Conservation (phyloP, 92 coral and sea anemone species). For the Bergia puertoricense region DNA sequence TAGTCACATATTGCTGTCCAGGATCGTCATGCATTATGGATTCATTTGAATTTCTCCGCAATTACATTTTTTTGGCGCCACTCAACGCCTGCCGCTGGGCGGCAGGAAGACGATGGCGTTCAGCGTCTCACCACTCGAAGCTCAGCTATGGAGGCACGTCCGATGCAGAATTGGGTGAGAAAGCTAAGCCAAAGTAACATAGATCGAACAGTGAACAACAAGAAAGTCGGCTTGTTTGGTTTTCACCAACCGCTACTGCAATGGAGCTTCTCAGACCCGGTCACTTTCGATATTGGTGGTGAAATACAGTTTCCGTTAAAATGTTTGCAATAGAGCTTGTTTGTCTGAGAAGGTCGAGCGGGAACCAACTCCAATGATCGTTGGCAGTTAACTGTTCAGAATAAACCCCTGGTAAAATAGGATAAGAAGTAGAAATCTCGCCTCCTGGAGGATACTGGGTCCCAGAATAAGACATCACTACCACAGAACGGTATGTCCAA, state of each 20-base stretch:
- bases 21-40: slow-evolving; percentile 62
- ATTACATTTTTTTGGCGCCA: slow-evolving; percentile 69
- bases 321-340: too few relatives aligned
- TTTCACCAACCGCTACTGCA: not conserved
- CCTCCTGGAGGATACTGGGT: not conserved
- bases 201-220: not conserved
- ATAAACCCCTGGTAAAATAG: not conserved
- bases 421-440: not conserved
- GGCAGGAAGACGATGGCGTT: slow-evolving; percentile 45
- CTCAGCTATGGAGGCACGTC: slow-evolving; percentile 78
- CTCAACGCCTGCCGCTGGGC: slow-evolving; percentile 85
- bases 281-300: not conserved
- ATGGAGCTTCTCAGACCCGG: too few relatives aligned
- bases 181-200: not conserved
- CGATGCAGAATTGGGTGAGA: slow-evolving; percentile 58
- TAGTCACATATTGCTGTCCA: slow-evolving; percentile 76
- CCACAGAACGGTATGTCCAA: not conserved
- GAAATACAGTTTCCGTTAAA: too few relatives aligned
- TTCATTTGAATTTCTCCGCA: slow-evolving; percentile 60
- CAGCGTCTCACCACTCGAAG: slow-evolving; percentile 46
- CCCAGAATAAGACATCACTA: too few relatives aligned
- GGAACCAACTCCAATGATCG: not conserved
- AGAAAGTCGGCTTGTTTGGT: not conserved
- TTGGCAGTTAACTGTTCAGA: not conserved
- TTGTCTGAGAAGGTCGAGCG: too few relatives aligned